These are phyloP conservation scores for Xiphydria camelus DNA, from an alignment of 2,888 invertebrate genomes.

Conservation along the genomic window DNA sequence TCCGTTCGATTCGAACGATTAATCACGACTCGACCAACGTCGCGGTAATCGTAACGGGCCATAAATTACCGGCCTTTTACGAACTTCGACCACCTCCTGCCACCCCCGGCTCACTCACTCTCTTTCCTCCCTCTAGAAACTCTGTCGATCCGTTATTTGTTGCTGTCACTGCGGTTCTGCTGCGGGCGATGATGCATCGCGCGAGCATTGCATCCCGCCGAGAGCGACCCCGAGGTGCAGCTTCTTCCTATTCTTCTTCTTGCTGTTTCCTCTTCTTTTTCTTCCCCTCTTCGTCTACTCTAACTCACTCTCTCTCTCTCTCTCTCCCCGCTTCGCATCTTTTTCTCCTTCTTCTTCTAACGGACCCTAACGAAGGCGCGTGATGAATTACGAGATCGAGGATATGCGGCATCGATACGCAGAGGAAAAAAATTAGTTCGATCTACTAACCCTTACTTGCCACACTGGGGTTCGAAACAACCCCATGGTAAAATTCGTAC, in stretches of 20 bases:
- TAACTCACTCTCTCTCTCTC: too few relatives aligned
- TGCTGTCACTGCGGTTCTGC: slow-evolving; percentile 33
- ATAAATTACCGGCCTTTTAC: slow-evolving; percentile 40
- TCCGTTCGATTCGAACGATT: slow-evolving; percentile 38
- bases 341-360: too few relatives aligned
- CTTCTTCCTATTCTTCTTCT: neutral
- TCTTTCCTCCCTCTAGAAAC: slow-evolving; percentile 24
- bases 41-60: slow-evolving; percentile 38
- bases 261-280: neutral
- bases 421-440: too few relatives aligned
- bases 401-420: too few relatives aligned
- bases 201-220: slow-evolving; percentile 22
- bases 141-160: slow-evolving; percentile 35
- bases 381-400: too few relatives aligned
- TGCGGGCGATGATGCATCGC: slow-evolving; percentile 33
- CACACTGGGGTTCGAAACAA: too few relatives aligned
- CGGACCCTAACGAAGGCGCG: too few relatives aligned
- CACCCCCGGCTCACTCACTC: slow-evolving; percentile 1
- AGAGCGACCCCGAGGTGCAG: neutral
- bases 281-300: too few relatives aligned
- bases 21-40: slow-evolving; percentile 34
- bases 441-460: too few relatives aligned
- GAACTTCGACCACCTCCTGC: slow-evolving; percentile 22
- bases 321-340: too few relatives aligned
- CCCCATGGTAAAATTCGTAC: too few relatives aligned